A percentile compares a stretch with the other conserved stretches of the same genome.
phyloP scores from a whole-genome alignment of 2,797 vertebrate species.

The Poeciliopsis turneri region DNA sequence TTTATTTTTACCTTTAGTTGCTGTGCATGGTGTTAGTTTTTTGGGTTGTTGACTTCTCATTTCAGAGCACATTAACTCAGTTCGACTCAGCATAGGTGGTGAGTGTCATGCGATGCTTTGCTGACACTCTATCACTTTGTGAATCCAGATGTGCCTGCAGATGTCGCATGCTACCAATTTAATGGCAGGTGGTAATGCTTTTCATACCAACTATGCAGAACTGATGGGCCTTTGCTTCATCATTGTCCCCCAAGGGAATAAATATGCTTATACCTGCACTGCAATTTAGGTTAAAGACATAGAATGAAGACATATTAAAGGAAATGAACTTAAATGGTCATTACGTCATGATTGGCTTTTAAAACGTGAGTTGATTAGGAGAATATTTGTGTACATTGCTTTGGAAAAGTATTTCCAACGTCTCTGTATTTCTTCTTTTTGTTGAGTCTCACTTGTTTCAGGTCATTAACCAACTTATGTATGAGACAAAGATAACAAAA shows the following conservation, averaged over 20 bases:
- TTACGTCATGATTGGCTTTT: slow-evolving; percentile 4
- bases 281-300: slow-evolving; percentile 26
- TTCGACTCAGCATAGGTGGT: slow-evolving; percentile 37
- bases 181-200: slow-evolving; percentile 52
- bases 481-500: not conserved
- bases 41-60: slow-evolving; percentile 40
- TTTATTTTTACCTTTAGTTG: slow-evolving; percentile 21
- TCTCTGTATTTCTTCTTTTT: not conserved
- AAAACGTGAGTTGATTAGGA: slow-evolving; percentile 10
- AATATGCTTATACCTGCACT: slow-evolving; percentile 44
- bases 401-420: not conserved
- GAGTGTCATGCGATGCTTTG: slow-evolving; percentile 33
- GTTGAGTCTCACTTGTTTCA: not conserved
- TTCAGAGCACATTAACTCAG: slow-evolving; percentile 40
- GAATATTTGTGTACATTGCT: not conserved
- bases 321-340: slow-evolving; percentile 18
- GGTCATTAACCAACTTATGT: not conserved
- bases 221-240: slow-evolving; percentile 45
- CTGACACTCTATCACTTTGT: slow-evolving; percentile 29
- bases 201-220: slow-evolving; percentile 46
- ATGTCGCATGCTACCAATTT: slow-evolving; percentile 55
- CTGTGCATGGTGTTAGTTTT: slow-evolving; percentile 30
- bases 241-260: slow-evolving; percentile 41
- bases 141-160: slow-evolving; percentile 63
- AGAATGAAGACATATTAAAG: not conserved